Base-by-base conservation (phyloP, 2,797 vertebrate species). In the Smutsia gigantea region DNA sequence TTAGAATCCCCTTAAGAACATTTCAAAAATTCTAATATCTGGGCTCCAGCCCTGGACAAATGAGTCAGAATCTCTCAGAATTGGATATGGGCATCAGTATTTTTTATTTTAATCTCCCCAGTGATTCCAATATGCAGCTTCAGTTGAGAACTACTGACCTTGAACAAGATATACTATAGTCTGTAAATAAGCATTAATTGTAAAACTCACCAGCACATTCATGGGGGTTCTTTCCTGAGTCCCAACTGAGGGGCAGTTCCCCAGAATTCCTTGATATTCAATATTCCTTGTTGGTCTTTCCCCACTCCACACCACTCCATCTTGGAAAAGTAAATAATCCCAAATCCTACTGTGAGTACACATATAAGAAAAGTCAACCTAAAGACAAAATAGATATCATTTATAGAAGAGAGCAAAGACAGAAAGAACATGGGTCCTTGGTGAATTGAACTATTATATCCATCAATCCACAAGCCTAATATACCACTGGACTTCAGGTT, bases 91-190 rank as follows among this genome's bases (percentile, higher is more conserved):
- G 51, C 59, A 69, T 66, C 37, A 39, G 15, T n/a, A 74, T 95
- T 84, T 90, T 72, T 51, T 17, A 39, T 84, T 92, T 71, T 90
- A 72, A 53, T 68, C 84, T 96, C 81, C 75, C 63, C n/a, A 75
- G 3, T 91, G 68, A 66, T 87, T 78, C 9, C 42, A 86, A 19
- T 57, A n/a, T 75, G 31, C 18, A 94, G 57, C 71, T 83, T 77
- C 51, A 77, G 18, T 53, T 87, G 49, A 94, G 53, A 83, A n/a
- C 63, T 39, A 49, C 34, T 53, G 49, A 82, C 27, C 79, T 64
- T 79, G 46, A 93, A 51, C 29, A 66, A 84, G 49, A 90, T 31
- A 69, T 1, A 69, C 27, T 71, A 13, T 19, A 23, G 39, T 66
- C 31, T 93, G 69, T 63, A 81, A 89, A 49, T 11, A 93, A 85